Conservation (phyloP, 2,797 vertebrate genomes). For the Columba guinea region DNA sequence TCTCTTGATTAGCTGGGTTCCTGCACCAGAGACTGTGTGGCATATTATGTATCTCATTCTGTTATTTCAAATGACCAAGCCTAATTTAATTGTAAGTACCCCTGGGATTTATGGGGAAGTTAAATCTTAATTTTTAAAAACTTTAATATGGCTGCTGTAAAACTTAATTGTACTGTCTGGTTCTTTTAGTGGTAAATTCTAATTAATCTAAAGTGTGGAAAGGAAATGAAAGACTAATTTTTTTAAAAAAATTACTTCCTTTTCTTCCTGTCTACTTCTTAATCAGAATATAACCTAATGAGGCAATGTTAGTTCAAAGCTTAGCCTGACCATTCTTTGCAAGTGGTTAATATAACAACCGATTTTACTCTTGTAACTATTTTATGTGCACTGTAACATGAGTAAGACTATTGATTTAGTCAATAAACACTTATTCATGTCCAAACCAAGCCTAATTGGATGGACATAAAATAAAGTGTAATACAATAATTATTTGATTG, state of each 20-base stretch:
- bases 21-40: background rate
- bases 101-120: slow-evolving; percentile 44
- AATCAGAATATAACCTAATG: slow-evolving; percentile 49
- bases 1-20: background rate
- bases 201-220: slow-evolving; percentile 62
- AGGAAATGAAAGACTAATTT: slow-evolving; percentile 47
- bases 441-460: slow-evolving; percentile 37
- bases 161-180: slow-evolving; percentile 60
- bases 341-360: slow-evolving; percentile 20
- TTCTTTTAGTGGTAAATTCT: slow-evolving; percentile 60
- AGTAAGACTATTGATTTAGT: slow-evolving; percentile 55
- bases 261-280: slow-evolving; percentile 51
- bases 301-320: slow-evolving; percentile 35
- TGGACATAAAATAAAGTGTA: slow-evolving; percentile 45
- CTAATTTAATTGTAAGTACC: slow-evolving; percentile 51
- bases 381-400: slow-evolving; percentile 29
- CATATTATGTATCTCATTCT: background rate
- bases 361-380: slow-evolving; percentile 41
- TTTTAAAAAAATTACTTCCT: slow-evolving; percentile 14
- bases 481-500: slow-evolving; percentile 58
- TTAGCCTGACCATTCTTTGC: slow-evolving; percentile 17
- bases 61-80: slow-evolving; percentile 45
- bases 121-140: slow-evolving; percentile 45
- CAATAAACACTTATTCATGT: slow-evolving; percentile 57
- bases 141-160: slow-evolving; percentile 51